Base-by-base conservation (phyloP, 2,888 invertebrate species). In the Leptodirus hochenwartii region DNA sequence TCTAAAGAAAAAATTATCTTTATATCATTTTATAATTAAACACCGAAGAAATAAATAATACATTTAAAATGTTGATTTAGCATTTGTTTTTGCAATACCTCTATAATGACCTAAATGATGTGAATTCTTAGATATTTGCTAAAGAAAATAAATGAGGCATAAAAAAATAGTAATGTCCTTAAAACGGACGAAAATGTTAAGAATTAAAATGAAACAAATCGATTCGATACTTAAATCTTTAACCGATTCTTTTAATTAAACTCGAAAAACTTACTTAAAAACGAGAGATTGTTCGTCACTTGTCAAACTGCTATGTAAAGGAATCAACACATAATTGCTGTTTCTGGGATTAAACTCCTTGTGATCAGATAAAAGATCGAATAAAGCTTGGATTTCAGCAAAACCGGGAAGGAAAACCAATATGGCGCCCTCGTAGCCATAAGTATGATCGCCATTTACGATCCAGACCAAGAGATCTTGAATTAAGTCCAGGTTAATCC, bases 251-350 rank as follows among this genome's bases (percentile, higher is more conserved):
- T 20, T 20, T n/a, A 8, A 20, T 20, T 6, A 20, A 24, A 24
- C 8, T 10, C 10, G 9, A n/a, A 34, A 20, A 16, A 32, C 41
- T 48, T 51, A 58, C 62, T 54, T 56, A 45, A 74, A 74, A 13
- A 88, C 78, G 22, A 69, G 51, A 1, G 72, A 59, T 52, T 90
- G 90, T 42, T 88, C 87, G 45, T 82, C 78, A 39, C 76, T 81
- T 0, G 84, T 75, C 15, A 90, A 56, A 1, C 80, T 69, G 1
- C 87, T 88, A 53, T 90, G 90, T 4, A 90, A 60, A 0, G 87
- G 87, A n/a, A 88, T 64, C 22, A 88, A 51, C 4, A 73, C 39
- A 47, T 69, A 81, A 41, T 70, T 72, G 9, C 70, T 70, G 10
- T 58, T 59, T 43, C 66, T 62, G 2, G 65, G 63, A 34, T 67